A percentile compares a stretch with the other conserved stretches of the same genome.
Evolutionary conservation across 2,888 invertebrate genomes (phyloP).

Genomic region (Rhingia rostrata): DNA sequence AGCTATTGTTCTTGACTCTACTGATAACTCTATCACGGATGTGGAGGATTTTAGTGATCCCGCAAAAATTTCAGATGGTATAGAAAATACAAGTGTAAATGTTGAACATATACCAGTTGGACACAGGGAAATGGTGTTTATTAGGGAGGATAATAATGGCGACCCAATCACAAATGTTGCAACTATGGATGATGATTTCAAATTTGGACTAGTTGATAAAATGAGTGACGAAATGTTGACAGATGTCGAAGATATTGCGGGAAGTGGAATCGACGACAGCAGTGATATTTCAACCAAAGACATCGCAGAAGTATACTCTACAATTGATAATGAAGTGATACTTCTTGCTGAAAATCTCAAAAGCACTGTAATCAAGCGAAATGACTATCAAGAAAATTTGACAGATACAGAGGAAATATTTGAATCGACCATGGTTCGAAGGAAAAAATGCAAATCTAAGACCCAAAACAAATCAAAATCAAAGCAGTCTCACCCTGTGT

Average conservation of each 20-base stretch:
- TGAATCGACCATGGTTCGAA: conserved; percentile 79
- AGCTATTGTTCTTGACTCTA: conserved; percentile 79
- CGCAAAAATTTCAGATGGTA: conserved; percentile 53
- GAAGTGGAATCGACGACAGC: conserved; percentile 78
- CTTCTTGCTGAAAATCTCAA: conserved; percentile 77
- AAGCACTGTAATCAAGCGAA: conserved; percentile 32
- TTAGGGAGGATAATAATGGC: conserved; percentile 82
- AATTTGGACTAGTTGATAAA: conserved; percentile 79
- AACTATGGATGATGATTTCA: conserved; percentile 82
- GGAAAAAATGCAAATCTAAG: conserved; percentile 81
- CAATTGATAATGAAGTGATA: conserved; percentile 77
- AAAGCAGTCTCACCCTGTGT: conserved; percentile 35
- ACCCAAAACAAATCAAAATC: conserved; percentile 79
- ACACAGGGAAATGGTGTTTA: conserved; percentile 83
- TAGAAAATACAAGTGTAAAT: conserved; percentile 76
- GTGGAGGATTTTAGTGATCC: conserved; percentile 79
- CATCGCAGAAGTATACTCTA: conserved; percentile 73
- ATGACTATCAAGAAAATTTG: conserved; percentile 38
- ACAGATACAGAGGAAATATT: conserved; percentile 84
- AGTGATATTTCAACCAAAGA: conserved; percentile 55
- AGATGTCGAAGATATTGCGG: conserved; percentile 80
- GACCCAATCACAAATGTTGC: conserved; percentile 83
- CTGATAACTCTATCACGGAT: conserved; percentile 82
- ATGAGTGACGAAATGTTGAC: conserved; percentile 82
- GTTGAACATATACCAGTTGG: conserved; percentile 80